A percentile compares a stretch with the other conserved stretches of the same genome.
These are phyloP conservation scores for Nerophis lumbriciformis DNA, from an alignment of 2,113 vertebrate genomes.

Conservation along the genomic window DNA sequence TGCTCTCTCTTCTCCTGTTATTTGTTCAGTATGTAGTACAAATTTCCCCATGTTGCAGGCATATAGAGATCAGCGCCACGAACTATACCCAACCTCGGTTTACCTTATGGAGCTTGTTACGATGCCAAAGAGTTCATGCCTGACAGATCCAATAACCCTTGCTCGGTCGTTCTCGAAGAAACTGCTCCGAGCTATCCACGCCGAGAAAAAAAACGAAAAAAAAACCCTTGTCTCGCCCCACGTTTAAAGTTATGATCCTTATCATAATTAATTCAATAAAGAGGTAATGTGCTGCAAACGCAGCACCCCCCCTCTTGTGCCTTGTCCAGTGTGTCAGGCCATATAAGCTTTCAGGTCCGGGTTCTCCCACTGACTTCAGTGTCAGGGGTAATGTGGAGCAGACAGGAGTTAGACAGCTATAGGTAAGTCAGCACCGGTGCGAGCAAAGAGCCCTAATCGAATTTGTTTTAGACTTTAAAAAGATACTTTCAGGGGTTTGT, in stretches of 20 bases:
- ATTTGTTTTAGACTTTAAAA: conserved; percentile 76
- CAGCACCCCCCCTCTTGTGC: conserved; percentile 78
- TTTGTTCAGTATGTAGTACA: conserved; percentile 97
- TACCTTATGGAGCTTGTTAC: conserved; percentile 92
- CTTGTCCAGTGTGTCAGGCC: conserved; percentile 39
- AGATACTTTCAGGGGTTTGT: conserved; percentile 69
- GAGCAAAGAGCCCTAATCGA: conserved; percentile 71
- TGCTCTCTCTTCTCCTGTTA: conserved; percentile 67
- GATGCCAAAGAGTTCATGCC: conserved; percentile 96
- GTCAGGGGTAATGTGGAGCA: conserved; percentile 91
- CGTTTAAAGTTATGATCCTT: conserved; percentile 99
- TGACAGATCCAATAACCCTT: conserved; percentile 97
- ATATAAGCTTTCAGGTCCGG: conserved; percentile 83
- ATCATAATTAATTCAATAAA: conserved; percentile 99
- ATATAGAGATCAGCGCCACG: conserved; percentile 82
- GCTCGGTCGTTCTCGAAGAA: conserved; percentile 85
- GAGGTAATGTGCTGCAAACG: conserved; percentile 96
- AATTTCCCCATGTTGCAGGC: conserved; percentile 88
- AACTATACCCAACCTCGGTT: conserved; percentile 90
- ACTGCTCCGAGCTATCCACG: conserved; percentile 89
- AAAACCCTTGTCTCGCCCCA: conserved; percentile 86
- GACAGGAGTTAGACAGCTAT: conserved; percentile 76
- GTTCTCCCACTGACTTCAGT: conserved; percentile 83
- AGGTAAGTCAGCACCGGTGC: conserved; percentile 64
- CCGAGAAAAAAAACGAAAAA: conserved; percentile 63